Conservation (phyloP, 2,888 invertebrate genomes). For the Drosophila niveifrons region DNA sequence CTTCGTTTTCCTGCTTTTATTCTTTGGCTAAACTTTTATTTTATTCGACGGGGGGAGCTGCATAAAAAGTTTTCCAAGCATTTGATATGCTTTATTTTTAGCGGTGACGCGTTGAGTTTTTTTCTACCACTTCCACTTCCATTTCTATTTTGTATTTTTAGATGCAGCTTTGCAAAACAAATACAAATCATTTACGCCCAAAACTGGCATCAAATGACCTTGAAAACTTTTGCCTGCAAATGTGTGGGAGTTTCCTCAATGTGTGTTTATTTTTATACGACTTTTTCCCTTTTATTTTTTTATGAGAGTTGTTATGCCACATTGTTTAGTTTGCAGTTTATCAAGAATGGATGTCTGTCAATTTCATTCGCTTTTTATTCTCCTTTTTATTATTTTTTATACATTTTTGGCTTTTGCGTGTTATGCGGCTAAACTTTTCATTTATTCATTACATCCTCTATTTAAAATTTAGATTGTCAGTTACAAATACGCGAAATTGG, state of each 20-base stretch:
- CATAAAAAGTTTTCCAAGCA: conserved; percentile 51
- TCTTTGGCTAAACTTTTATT: conserved; percentile 69
- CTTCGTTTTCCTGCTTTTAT: conserved; percentile 43
- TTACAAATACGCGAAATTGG: too few relatives aligned
- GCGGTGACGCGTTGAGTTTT: conserved; percentile 29
- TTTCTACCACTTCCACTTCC: conserved; percentile 11
- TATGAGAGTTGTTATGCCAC: conserved; percentile 35
- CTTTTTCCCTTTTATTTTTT: conserved; percentile 48
- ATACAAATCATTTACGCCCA: conserved; percentile 63
- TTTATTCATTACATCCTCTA: conserved; percentile 6
- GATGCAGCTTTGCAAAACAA: conserved; percentile 64
- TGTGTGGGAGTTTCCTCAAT: conserved; percentile 35
- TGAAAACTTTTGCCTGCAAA: conserved; percentile 54
- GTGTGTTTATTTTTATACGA: conserved; percentile 35
- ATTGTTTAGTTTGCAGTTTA: conserved; percentile 63
- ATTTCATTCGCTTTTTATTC: conserved; percentile 42
- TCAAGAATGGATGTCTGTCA: conserved; percentile 28
- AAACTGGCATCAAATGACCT: conserved; percentile 61
- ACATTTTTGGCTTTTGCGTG: conserved; percentile 25
- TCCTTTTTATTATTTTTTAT: conserved; percentile 34
- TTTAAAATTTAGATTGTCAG: too few relatives aligned
- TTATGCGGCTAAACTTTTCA: conserved; percentile 20
- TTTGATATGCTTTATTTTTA: conserved; percentile 50
- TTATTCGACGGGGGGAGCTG: conserved; percentile 51
- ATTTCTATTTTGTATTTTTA: conserved; percentile 51